Percentiles rank a stretch among this genome's conserved stretches.
These are phyloP conservation scores for Notodonta dromedarius DNA, from an alignment of 2,888 invertebrate species.

Conservation along the genomic window DNA sequence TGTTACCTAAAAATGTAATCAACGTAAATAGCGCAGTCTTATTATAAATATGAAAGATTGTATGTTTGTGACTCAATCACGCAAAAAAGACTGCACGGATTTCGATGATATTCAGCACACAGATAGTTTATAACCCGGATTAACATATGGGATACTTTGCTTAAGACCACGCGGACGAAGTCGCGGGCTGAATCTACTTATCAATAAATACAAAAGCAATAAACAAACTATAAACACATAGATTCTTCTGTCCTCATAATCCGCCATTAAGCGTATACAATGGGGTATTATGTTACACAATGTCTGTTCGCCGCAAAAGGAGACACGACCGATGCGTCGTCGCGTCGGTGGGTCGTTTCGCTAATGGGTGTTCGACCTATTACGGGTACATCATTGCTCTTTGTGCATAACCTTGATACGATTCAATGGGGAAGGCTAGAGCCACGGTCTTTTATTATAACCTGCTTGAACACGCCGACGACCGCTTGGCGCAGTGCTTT, in stretches of 20 bases:
- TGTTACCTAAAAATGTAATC: too few relatives aligned
- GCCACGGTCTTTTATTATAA: background rate
- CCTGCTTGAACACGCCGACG: background rate
- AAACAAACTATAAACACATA: background rate
- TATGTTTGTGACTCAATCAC: too few relatives aligned
- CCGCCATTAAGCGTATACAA: conserved; percentile 17
- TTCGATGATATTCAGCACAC: too few relatives aligned
- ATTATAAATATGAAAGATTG: too few relatives aligned
- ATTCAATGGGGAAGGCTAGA: conserved; percentile 12
- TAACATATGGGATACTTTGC: too few relatives aligned
- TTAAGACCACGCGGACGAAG: too few relatives aligned
- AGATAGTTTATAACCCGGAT: too few relatives aligned
- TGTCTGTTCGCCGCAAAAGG: conserved; percentile 1
- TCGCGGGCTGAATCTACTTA: background rate
- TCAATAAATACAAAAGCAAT: background rate
- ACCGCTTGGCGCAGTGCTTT: too few relatives aligned
- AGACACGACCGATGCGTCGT: background rate
- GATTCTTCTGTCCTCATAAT: conserved; percentile 16
- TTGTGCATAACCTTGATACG: background rate
- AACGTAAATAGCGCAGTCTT: too few relatives aligned
- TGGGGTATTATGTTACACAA: conserved; percentile 23
- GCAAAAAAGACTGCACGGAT: too few relatives aligned
- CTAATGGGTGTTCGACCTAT: background rate
- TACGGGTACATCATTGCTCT: conserved; percentile 15
- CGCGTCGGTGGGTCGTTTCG: background rate